These are phyloP conservation scores for Melanotaenia pygmaea DNA, from an alignment of 2,797 vertebrate species.

Conservation along the genomic window DNA sequence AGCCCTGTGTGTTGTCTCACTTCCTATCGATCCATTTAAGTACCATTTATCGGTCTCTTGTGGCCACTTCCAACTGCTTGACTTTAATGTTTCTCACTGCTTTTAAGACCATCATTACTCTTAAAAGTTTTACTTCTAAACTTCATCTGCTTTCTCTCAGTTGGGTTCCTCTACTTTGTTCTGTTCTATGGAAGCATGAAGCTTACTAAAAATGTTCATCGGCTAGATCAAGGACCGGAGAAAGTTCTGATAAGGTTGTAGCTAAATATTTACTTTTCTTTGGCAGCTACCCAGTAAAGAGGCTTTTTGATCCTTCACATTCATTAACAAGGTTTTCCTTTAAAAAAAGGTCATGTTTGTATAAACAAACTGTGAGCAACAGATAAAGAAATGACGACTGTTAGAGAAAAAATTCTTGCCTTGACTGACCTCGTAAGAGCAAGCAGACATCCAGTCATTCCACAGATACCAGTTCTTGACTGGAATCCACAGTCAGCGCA, in stretches of 20 bases:
- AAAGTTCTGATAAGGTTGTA: constrained; percentile 24
- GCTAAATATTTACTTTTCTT: constrained; percentile 41
- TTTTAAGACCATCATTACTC: constrained; percentile 19
- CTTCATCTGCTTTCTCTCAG: background rate
- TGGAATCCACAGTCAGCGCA: background rate
- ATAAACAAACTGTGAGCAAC: constrained; percentile 11
- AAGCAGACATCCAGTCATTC: background rate
- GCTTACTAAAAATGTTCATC: background rate
- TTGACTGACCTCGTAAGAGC: background rate
- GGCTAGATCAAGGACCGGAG: background rate
- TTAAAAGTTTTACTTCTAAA: background rate
- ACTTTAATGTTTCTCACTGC: constrained; percentile 9
- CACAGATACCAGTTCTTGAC: constrained; percentile 1
- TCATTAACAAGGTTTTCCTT: constrained; percentile 6
- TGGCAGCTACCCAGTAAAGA: constrained; percentile 6
- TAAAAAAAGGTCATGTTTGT: background rate
- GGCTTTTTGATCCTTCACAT: constrained; percentile 13
- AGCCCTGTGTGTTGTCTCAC: constrained; percentile 11
- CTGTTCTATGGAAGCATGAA: background rate
- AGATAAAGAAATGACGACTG: constrained; percentile 7
- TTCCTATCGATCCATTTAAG: constrained; percentile 29
- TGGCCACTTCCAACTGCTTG: constrained; percentile 21
- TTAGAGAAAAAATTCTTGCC: background rate
- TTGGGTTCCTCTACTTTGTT: background rate
- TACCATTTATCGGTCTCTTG: constrained; percentile 18